Base-by-base conservation (phyloP, 2,113 vertebrate species). In the Cygnus atratus region DNA sequence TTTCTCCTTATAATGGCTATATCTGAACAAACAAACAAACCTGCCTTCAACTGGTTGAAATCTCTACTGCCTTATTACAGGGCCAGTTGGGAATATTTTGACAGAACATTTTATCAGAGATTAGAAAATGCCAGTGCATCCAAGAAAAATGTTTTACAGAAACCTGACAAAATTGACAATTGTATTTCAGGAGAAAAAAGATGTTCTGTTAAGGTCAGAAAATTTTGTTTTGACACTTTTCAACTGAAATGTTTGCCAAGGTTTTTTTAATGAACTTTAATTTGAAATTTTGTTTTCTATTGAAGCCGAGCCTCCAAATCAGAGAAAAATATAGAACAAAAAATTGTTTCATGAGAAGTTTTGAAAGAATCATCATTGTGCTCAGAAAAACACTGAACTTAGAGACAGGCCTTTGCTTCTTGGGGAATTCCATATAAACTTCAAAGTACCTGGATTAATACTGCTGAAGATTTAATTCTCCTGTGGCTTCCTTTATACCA, bases 61-160 rank as follows among this genome's bases (percentile, higher is more conserved):
- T 95, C 73, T 92, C 80, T 84, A 62, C 37, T 90, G 73, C 35
- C 80, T 96, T 92, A 95, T 94, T 92, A 92, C 75, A 87, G 35
- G 66, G 62, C 88, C 80, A 88, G 76, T 67, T 91, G 92, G 92
- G 90, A 97, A 92, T 95, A 96, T 94, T 96, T 94, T 96, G 93
- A 96, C 83, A 90, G 88, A 96, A 88, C 39, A 82, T 84, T 96
- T 93, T 94, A 87, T 88, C 88, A 95, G 75, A 91, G 52, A 93
- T 92, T 95, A 93, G 83, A 88, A 93, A 94, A 94, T 88, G 70
- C 48, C 88, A 90, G 20, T 82, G 73, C 1, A 0, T 93, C 92
- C 61, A 79, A 94, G 73, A 37, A 84, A 87, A 96, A 94, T 95
- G 92, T 94, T 96, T 92, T 90, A 87, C 52, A 75, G 88, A 94